Evolutionary conservation across 2,888 invertebrate species (phyloP).

Genomic region (Scaptomyza polygonia): DNA sequence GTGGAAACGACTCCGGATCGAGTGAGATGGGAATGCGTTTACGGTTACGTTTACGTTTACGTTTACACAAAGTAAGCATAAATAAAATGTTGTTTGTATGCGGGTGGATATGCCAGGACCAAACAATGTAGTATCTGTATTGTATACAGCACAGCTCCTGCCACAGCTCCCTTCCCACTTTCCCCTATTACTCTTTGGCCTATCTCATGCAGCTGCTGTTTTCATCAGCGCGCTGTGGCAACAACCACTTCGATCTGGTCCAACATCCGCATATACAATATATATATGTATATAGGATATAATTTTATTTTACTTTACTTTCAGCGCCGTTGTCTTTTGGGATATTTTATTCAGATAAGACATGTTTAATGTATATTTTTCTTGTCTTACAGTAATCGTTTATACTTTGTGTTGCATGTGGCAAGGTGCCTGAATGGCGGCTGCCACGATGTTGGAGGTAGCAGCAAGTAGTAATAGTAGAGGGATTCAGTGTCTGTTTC

Average conservation of each 20-base stretch:
- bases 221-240: constrained; percentile 30
- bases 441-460: constrained; percentile 5
- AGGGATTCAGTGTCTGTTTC: constrained; percentile 63
- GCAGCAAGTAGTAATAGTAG: not conserved
- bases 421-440: constrained; percentile 21
- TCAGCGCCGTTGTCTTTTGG: constrained; percentile 77
- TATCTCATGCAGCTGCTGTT: constrained; percentile 40
- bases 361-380: constrained; percentile 80
- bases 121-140: constrained; percentile 67
- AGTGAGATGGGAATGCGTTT: constrained; percentile 65
- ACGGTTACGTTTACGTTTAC: constrained; percentile 65
- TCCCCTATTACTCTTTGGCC: constrained; percentile 6
- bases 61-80: constrained; percentile 80
- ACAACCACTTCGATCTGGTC: constrained; percentile 59
- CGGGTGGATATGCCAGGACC: constrained; percentile 37
- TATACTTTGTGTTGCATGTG: constrained; percentile 72
- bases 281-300: constrained; percentile 67
- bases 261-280: constrained; percentile 4
- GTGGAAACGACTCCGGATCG: constrained; percentile 16
- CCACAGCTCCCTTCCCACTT: not conserved
- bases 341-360: constrained; percentile 81
- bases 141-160: constrained; percentile 30
- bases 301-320: constrained; percentile 79
- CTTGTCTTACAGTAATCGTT: constrained; percentile 81
- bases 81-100: constrained; percentile 63